Base-by-base conservation (phyloP, 1,140 invertebrate genomes). In the Batillaria attramentaria region DNA sequence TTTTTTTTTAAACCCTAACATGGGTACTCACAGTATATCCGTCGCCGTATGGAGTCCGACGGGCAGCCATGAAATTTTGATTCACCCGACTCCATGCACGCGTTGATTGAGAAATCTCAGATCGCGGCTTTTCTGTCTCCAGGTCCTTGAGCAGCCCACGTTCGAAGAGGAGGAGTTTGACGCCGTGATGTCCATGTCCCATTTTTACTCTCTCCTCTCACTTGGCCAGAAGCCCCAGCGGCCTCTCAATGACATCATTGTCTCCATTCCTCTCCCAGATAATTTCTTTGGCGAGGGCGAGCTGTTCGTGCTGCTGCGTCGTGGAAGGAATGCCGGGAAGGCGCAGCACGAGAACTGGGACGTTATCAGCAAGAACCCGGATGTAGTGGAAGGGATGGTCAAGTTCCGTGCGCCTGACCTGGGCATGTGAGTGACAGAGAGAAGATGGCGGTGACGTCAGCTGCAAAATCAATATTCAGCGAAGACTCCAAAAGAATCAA, bases 151-250 rank as follows among this genome's bases (percentile, higher is more conserved):
- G 3, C 66, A 72, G 31, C 78, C 78, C 6, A 50, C 39, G 8
- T 43, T 74, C 28, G 72, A 79, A 62, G 72, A 79, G 37, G 72
- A 79, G 6, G 70, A 73, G 35, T 74, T 74, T 43, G 70, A 65
- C 62, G 43, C 39, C 57, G 72, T 79, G 6, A 60, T 79, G 42
- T 79, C 78, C 2, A 18, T 79, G 39, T 79, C 78, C 13, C 69
- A 79, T 46, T 79, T 79, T 57, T 79, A 73, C 42, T 57, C 72
- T 18, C n/a, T 79, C 16, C 72, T 31, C 31, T 72, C 77, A 6
- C 28, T 46, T 5, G 54, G 50, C 33, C 39, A 77, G 50, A 41
- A 41, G 8, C 35, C 35, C 35, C 70, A 50, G 42, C 37, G 33
- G 62, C 70, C 60, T 8, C 10, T 20, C 54, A 8, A 46, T 20